A percentile compares a stretch with the other conserved stretches of the same genome.
Evolutionary conservation across 2,888 invertebrate genomes (phyloP).

Genomic region (Halictus quadricinctus): DNA sequence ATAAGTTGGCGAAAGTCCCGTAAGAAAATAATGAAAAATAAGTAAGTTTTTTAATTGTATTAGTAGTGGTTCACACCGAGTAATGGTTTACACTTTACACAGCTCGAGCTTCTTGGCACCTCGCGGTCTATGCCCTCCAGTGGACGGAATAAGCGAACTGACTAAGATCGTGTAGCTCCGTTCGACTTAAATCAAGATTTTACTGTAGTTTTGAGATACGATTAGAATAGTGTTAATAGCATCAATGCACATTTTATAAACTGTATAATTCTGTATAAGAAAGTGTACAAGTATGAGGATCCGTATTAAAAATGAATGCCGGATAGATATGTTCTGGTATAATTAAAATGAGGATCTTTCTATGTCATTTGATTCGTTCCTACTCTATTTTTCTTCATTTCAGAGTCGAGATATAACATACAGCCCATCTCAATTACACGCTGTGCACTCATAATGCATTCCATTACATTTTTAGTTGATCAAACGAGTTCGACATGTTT

Average conservation of each 20-base stretch:
- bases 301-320: background rate
- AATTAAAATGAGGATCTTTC: background rate
- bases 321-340: background rate
- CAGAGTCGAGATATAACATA: background rate
- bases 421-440: background rate
- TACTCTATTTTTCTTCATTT: background rate
- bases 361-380: background rate
- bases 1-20: no score
- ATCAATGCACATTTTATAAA: background rate
- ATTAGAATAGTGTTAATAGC: background rate
- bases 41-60: no score
- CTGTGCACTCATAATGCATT: background rate
- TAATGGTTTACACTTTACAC: no score
- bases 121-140: no score
- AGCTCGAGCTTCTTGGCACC: no score
- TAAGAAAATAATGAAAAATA: no score
- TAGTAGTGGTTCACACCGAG: no score
- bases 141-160: no score
- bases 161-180: no score
- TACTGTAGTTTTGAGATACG: no score
- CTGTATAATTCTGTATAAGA: no score
- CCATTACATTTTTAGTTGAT: background rate
- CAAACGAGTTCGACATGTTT: background rate
- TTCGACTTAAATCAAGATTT: no score
- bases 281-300: background rate